Conservation (phyloP, 2,888 invertebrate species). For the Cyaniris semiargus region DNA sequence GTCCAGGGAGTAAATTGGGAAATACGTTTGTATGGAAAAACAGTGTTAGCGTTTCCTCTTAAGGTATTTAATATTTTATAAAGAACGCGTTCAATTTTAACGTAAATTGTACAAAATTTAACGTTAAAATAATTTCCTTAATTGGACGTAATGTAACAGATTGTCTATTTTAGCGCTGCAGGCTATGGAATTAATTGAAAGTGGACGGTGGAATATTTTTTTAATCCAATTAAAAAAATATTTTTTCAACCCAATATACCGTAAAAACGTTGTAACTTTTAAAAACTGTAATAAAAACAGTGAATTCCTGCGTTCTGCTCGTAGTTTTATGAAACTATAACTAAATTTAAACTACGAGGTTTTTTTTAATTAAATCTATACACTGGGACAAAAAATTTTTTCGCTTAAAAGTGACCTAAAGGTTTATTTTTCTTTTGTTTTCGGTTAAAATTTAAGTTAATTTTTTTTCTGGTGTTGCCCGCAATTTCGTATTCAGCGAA, state of each 20-base stretch:
- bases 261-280: conserved; percentile 8
- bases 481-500: too few species aligned
- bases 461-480: too few species aligned
- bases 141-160: background rate
- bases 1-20: too few species aligned
- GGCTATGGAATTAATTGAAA: conserved; percentile 18
- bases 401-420: background rate
- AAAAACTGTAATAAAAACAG: background rate
- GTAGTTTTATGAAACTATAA: background rate
- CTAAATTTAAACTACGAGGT: background rate
- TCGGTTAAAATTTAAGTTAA: too few species aligned
- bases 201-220: background rate
- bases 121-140: background rate
- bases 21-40: too few species aligned
- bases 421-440: background rate
- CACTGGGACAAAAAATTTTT: background rate
- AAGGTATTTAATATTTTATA: too few species aligned
- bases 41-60: too few species aligned
- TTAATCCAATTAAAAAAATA: conserved; percentile 20
- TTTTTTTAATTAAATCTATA: background rate
- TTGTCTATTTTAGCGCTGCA: background rate
- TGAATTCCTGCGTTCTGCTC: background rate
- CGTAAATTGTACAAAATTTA: background rate
- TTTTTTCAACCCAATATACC: conserved; percentile 6
- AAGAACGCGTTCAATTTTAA: too few species aligned